A percentile compares a stretch with the other conserved stretches of the same genome.
Evolutionary conservation across 1,140 invertebrate genomes (phyloP).

Genomic region (Rhopalosiphum maidis): DNA sequence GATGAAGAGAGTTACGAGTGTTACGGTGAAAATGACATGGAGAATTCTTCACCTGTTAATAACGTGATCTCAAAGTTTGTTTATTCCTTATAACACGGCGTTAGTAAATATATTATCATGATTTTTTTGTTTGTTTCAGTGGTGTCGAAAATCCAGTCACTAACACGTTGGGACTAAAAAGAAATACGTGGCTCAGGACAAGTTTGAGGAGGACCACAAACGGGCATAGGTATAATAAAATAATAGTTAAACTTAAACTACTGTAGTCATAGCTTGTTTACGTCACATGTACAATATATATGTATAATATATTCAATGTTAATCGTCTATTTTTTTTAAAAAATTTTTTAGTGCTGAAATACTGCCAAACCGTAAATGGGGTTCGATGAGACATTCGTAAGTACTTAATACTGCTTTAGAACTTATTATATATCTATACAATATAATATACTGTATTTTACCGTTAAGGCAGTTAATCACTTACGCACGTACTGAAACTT

Average conservation of each 20-base stretch:
- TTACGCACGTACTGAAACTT: background rate
- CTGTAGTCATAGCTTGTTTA: background rate
- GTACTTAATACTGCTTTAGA: constrained; percentile 28
- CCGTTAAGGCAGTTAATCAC: background rate
- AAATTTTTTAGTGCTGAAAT: constrained; percentile 69
- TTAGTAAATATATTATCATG: background rate
- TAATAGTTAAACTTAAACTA: constrained; percentile 8
- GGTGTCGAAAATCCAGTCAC: constrained; percentile 44
- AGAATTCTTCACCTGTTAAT: constrained; percentile 58
- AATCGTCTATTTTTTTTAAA: constrained; percentile 60
- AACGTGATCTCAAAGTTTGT: constrained; percentile 42
- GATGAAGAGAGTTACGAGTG: constrained; percentile 73
- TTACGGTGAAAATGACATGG: constrained; percentile 68
- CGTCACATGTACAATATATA: background rate
- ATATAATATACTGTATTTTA: background rate
- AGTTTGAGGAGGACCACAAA: constrained; percentile 75
- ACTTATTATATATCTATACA: background rate
- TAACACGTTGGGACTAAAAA: constrained; percentile 58
- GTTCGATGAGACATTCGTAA: constrained; percentile 76
- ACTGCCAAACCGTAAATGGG: constrained; percentile 75
- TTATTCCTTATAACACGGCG: background rate
- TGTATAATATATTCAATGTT: background rate
- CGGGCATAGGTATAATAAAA: constrained; percentile 35
- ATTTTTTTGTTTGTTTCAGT: background rate
- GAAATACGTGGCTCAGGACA: constrained; percentile 76